phyloP scores from a whole-genome alignment of 2,888 invertebrate species.

The Phasia obesa region DNA sequence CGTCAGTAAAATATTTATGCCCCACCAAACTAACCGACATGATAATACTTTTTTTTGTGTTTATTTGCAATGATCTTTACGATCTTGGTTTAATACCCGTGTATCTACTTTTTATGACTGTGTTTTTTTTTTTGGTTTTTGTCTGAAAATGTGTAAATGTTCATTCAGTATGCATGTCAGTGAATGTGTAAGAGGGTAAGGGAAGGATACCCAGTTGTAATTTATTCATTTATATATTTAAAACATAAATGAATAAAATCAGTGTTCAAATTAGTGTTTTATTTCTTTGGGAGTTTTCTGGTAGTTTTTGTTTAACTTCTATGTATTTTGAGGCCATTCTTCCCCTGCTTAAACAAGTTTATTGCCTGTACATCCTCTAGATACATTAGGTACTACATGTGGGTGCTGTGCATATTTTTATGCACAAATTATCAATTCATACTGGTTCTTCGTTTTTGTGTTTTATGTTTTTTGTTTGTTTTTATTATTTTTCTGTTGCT shows the following conservation, averaged over 20 bases:
- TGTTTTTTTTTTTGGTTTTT: conserved; percentile 14
- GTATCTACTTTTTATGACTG: conserved; percentile 59
- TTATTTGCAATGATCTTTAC: conserved; percentile 60
- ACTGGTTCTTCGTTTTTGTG: conserved; percentile 42
- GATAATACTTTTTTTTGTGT: conserved; percentile 34
- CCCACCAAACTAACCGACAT: conserved; percentile 34
- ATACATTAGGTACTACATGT: conserved; percentile 61
- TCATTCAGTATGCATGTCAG: conserved; percentile 27
- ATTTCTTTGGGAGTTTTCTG: background rate
- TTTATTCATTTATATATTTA: background rate
- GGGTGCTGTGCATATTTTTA: conserved; percentile 70
- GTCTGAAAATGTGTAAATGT: conserved; percentile 44
- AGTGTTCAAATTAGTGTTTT: background rate
- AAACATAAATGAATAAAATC: background rate
- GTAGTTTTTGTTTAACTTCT: too few species aligned
- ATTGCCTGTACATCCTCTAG: conserved; percentile 58
- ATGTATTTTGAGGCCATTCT: background rate
- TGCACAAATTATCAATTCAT: conserved; percentile 58
- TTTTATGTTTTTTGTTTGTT: conserved; percentile 18
- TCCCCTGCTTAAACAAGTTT: conserved; percentile 28
- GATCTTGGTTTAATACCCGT: conserved; percentile 61
- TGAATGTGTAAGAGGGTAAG: conserved; percentile 4
- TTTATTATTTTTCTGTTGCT: conserved; percentile 5
- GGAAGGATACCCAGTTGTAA: conserved; percentile 1
- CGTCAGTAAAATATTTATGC: conserved; percentile 44